Conservation (phyloP, 1,140 invertebrate genomes). For the Drosophila seguyi region DNA sequence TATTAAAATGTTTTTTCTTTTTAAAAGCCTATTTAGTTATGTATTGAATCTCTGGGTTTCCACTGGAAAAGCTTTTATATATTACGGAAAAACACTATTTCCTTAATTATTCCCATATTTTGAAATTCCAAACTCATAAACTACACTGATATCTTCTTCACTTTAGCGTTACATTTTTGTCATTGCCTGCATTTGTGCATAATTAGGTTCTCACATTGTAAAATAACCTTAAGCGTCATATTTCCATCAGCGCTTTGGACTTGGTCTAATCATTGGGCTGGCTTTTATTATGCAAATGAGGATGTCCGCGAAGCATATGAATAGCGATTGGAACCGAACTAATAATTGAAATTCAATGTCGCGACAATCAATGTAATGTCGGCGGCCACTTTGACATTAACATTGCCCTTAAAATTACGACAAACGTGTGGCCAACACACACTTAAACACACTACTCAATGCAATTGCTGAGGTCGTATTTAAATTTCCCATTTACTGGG, state of each 20-base stretch:
- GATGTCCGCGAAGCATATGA: slow-evolving; percentile 37
- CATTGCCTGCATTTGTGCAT: slow-evolving; percentile 40
- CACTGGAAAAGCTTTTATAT: background rate
- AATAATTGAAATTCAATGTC: slow-evolving; percentile 76
- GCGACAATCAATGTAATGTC: slow-evolving; percentile 59
- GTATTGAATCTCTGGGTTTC: background rate
- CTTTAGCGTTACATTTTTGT: slow-evolving; percentile 2
- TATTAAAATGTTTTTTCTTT: background rate
- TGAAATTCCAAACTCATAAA: background rate
- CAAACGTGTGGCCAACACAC: slow-evolving; percentile 16
- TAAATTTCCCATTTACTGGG: background rate
- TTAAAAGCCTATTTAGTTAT: too few species aligned
- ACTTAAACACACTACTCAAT: slow-evolving; percentile 6
- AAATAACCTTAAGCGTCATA: slow-evolving; percentile 61
- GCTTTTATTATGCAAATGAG: slow-evolving; percentile 60
- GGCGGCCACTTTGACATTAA: slow-evolving; percentile 64
- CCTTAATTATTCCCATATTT: background rate
- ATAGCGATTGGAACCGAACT: slow-evolving; percentile 31
- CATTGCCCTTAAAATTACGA: slow-evolving; percentile 69
- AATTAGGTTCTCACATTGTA: slow-evolving; percentile 39
- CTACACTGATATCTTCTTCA: slow-evolving; percentile 8
- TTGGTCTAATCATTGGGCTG: slow-evolving; percentile 49
- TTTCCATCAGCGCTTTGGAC: slow-evolving; percentile 54
- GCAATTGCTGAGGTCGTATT: slow-evolving; percentile 35
- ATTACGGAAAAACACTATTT: background rate